Evolutionary conservation across 2,113 vertebrate species (phyloP).

Genomic region (Emydura subglobosa): DNA sequence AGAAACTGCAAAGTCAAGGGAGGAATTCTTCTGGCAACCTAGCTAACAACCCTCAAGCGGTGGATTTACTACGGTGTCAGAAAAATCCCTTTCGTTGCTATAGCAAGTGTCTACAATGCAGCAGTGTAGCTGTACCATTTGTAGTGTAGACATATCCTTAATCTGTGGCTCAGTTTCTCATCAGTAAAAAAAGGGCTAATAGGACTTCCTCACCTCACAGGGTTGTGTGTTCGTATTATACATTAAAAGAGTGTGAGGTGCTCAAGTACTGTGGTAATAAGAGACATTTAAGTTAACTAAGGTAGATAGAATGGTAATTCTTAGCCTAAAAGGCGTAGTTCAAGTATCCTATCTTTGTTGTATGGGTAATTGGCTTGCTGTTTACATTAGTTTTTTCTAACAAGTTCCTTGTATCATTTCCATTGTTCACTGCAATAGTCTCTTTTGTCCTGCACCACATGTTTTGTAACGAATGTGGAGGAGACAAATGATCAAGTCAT

Average conservation of each 20-base stretch:
- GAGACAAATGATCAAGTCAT: conserved; percentile 9
- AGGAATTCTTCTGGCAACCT: neutral
- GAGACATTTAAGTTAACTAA: neutral
- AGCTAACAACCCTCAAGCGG: neutral
- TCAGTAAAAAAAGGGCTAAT: neutral
- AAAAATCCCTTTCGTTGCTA: neutral
- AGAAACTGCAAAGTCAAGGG: neutral
- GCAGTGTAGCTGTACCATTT: neutral
- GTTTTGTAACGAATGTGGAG: neutral
- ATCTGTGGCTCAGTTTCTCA: neutral
- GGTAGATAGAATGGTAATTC: accelerated
- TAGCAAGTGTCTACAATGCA: neutral
- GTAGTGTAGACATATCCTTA: neutral
- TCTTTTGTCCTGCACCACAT: conserved; percentile 5
- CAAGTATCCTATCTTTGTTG: neutral
- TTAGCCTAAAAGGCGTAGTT: accelerated
- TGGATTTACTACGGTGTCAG: neutral
- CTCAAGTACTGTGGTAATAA: neutral
- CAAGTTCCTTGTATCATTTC: neutral
- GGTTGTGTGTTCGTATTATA: neutral
- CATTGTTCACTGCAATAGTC: neutral
- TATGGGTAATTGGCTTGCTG: neutral
- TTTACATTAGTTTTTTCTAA: conserved; percentile 6
- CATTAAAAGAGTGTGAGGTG: neutral
- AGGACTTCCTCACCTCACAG: accelerated